A percentile compares a stretch with the other conserved stretches of the same genome.
phyloP scores from a whole-genome alignment of 35 echinoderm and acorn worm genomes.

The Heliocidaris tuberculata region DNA sequence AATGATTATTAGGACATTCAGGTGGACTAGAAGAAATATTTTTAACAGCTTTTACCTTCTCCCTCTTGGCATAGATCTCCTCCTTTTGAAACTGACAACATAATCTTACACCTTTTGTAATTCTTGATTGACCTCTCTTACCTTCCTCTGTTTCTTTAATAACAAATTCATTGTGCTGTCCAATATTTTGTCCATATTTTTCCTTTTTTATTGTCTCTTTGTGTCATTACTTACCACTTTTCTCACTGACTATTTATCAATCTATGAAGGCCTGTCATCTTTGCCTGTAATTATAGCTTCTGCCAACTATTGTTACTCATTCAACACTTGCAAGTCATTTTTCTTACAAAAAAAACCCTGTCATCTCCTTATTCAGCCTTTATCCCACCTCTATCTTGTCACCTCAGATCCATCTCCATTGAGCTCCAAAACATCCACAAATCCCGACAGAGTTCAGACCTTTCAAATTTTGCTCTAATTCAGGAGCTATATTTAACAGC shows the following conservation, averaged over 20 bases:
- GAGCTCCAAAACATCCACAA: not conserved
- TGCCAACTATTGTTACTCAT: too few species aligned
- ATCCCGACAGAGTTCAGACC: not conserved
- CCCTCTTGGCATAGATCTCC: too few species aligned
- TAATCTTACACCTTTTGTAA: too few species aligned
- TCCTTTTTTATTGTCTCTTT: not conserved
- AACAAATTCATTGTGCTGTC: not conserved
- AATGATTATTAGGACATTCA: too few species aligned
- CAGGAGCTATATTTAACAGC: not conserved
- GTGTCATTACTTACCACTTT: not conserved
- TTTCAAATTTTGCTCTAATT: not conserved
- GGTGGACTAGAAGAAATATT: too few species aligned
- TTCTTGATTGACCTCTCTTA: too few species aligned
- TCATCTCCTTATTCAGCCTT: not conserved
- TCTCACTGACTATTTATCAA: not conserved
- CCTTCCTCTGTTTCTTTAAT: not conserved
- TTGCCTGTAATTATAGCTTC: too few species aligned
- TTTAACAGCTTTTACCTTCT: too few species aligned
- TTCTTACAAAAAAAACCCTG: not conserved
- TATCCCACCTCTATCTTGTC: not conserved
- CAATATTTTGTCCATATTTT: not conserved
- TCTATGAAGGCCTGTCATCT: not conserved
- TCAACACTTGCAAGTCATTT: not conserved
- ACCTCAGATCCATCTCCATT: not conserved
- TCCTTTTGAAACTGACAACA: too few species aligned